phyloP scores from a whole-genome alignment of 2,113 vertebrate species.

The Cyrtonyx montezumae region DNA sequence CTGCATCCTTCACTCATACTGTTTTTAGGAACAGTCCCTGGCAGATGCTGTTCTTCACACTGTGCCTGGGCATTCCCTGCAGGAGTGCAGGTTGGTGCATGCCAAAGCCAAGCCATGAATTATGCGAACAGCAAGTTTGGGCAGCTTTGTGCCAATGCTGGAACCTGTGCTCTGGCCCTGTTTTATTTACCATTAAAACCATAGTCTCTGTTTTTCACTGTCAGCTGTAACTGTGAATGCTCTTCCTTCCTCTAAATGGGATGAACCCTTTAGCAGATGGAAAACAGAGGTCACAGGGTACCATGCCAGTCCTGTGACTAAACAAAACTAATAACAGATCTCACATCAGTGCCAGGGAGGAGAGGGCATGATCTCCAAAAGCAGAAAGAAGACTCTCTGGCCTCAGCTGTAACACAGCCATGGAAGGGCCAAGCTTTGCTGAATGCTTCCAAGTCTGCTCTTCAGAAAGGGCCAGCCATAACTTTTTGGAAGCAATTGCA shows the following conservation, averaged over 20 bases:
- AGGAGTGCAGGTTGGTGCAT: background rate
- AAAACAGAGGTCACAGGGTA: background rate
- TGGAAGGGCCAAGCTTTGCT: background rate
- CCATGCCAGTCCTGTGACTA: background rate
- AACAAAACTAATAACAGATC: background rate
- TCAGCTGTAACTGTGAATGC: background rate
- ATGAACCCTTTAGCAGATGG: background rate
- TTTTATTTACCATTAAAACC: background rate
- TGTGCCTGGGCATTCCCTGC: background rate
- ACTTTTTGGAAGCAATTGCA: background rate
- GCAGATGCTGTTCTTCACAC: background rate
- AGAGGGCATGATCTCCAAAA: fast-evolving
- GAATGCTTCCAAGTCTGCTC: background rate
- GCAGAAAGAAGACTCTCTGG: background rate
- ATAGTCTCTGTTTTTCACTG: background rate
- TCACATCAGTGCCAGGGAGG: background rate
- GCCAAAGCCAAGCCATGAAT: background rate
- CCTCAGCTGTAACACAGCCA: background rate
- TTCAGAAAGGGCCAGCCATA: background rate
- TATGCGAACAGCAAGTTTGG: background rate
- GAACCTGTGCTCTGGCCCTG: background rate
- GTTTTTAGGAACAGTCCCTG: background rate
- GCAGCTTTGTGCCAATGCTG: background rate
- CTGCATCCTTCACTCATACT: fast-evolving
- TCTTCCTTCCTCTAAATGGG: background rate